Percentiles rank a stretch among this genome's conserved stretches.
These are phyloP conservation scores for Dendroctonus ponderosae DNA, from an alignment of 1,140 invertebrate species.

Conservation along the genomic window DNA sequence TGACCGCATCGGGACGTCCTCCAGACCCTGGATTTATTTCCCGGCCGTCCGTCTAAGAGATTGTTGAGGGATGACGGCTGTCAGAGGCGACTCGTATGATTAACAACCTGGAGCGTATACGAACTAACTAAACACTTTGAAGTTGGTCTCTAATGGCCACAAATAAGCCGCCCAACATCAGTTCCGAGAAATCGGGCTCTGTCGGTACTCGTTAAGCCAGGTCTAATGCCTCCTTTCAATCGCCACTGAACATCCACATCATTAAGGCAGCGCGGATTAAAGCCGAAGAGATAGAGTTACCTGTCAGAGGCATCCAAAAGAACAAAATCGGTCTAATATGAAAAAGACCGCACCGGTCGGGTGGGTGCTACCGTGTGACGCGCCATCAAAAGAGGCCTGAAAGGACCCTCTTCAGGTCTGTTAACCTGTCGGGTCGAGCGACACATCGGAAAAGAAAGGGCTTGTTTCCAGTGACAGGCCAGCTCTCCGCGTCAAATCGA, in stretches of 20 bases:
- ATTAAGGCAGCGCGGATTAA: no score
- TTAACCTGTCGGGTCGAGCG: constrained; percentile 15
- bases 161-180: no score
- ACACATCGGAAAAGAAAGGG: constrained; percentile 27
- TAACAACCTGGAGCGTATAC: no score
- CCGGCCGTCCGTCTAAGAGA: constrained; percentile 11
- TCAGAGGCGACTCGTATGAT: background rate
- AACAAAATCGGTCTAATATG: constrained; percentile 29
- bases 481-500: background rate
- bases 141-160: no score
- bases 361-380: constrained; percentile 45
- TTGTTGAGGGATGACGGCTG: constrained; percentile 13
- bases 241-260: no score
- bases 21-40: constrained; percentile 15
- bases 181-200: no score
- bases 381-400: constrained; percentile 13
- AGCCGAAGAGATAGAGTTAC: no score
- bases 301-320: constrained; percentile 2
- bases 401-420: constrained; percentile 42
- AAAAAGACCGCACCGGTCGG: constrained; percentile 25
- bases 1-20: constrained; percentile 16
- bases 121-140: no score
- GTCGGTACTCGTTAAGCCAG: no score
- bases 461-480: constrained; percentile 31
- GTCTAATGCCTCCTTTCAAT: no score